Conservation (phyloP, 2,888 invertebrate species). For the Oscheius sp. region DNA sequence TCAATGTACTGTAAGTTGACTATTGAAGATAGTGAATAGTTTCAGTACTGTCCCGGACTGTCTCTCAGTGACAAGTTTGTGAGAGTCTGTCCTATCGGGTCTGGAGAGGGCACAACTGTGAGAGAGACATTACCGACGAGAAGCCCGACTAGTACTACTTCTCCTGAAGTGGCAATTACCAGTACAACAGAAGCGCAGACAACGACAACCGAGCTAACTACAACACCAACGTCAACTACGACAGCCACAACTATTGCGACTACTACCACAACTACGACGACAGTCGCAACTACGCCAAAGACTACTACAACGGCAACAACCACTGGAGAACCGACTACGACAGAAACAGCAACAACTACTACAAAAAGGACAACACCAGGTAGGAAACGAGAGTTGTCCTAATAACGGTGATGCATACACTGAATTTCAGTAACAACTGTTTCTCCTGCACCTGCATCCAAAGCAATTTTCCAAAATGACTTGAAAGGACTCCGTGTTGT, state of each 20-base stretch:
- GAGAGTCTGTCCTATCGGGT: slow-evolving; percentile 1
- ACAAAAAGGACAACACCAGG: not conserved
- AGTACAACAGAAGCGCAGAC: not conserved
- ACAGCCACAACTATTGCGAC: not conserved
- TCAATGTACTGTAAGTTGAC: slow-evolving; percentile 23
- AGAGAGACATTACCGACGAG: slow-evolving; percentile 7
- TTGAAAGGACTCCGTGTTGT: not conserved
- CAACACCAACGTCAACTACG: not conserved
- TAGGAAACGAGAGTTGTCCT: not conserved
- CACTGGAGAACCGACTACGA: not conserved
- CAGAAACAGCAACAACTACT: not conserved
- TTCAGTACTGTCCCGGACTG: slow-evolving; percentile 20
- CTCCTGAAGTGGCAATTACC: slow-evolving; percentile 3
- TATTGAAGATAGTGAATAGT: not conserved
- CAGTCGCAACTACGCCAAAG: not conserved
- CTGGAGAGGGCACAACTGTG: not conserved
- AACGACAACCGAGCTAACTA: not conserved
- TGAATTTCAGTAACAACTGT: not conserved
- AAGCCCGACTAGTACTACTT: not conserved
- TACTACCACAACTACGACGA: not conserved
- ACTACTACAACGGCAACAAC: not conserved
- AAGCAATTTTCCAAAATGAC: slow-evolving; percentile 1
- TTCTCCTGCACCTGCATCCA: not conserved
- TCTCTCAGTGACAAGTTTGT: slow-evolving; percentile 21
- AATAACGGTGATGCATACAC: too few relatives aligned